Base-by-base conservation (phyloP, 1,140 invertebrate genomes). In the Chironomus striatipennis region DNA sequence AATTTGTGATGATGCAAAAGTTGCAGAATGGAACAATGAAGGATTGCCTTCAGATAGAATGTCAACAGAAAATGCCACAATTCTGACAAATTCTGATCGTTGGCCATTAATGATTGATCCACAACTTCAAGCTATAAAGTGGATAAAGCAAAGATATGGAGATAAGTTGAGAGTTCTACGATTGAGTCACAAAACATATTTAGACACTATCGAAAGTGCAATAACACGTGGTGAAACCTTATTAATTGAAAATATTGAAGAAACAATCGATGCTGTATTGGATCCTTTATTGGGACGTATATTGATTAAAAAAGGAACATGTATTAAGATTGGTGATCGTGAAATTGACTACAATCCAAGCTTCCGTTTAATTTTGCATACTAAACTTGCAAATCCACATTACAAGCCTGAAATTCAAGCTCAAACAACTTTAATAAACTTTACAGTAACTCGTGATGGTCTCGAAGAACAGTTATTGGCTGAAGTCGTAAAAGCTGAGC, bases 61-160 rank as follows among this genome's bases (percentile, higher is more conserved):
- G 93, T 97, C 95, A 7, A 89, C 93, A 0, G 96, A 98, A 84
- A 98, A 98, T 83, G 96, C 96, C 6, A 94, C 92, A 6, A 97
- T 98, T 77, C 84, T 98, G 15, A 91, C 90, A 1, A 94, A 93
- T 82, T 95, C 94, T 0, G 88, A 93, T 67, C 85, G 96, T 65
- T 98, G 96, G 94, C 95, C 96, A 0, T 84, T 98, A 0, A 95
- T 98, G 86, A 97, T 98, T 76, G 96, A 98, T 85, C 96, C 96
- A 3, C 93, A 95, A 80, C 78, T 90, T 79, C 93, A 96, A 87
- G 96, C 95, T 6, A 88, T 97, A n/a, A 97, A 97, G 81, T 98
- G 96, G 96, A 96, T 98, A 70, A 97, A 96, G 83, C 91, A 86
- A 8, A 91, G 88, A 78, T 93, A 90, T 78, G 91, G 90, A 0